Evolutionary conservation across 2,888 invertebrate species (phyloP), one percentile per base, ranked within the genome.

Genomic region (Apamea anceps): DNA sequence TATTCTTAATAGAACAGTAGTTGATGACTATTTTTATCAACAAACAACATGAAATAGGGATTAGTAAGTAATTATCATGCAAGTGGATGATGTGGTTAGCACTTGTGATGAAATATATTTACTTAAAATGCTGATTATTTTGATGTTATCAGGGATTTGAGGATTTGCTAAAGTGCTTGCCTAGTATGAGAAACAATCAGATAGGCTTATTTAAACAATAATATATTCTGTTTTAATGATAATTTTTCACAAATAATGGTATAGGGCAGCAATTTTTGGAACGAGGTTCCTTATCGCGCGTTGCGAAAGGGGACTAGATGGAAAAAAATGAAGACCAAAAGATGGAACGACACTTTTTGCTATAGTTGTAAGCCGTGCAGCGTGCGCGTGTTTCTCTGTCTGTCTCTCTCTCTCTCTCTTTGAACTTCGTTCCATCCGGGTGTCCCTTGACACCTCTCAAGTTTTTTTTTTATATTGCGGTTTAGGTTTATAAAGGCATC

Each of bases 21-120:
- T 65, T 72, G n/a, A 66, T 76, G 48, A 72, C 21, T 28, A 51
- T 74, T 82, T 82, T 83, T 54, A 85, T 87, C 85, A 82, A 82
- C 37, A 68, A 72, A 67, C 77, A 75, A 70, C 37, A 71, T 77
- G 74, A 68, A 78, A 74, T 60, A 60, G 66, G 80, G 80, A 83
- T 87, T 87, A 85, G 48, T 75, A 67, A 74, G 60, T 77, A 60
- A 85, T 77, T 77, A 83, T 78, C 67, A 79, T 57, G 37, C 74
- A 48, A 66, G 75, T 68, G 70, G 37, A 32, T 84, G 77, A 67
- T 86, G 74, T 73, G 51, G 51, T 60, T 15, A 48, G 54, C 68
- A 75, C 74, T 85, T 82, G 67, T 85, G 65, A 65, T 71, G 48
- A 73, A 73, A 71, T 80, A 86, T 63, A 60, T 57, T 76, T 42